phyloP scores from a whole-genome alignment of 1,140 invertebrate genomes.

The Sesamia nonagrioides region DNA sequence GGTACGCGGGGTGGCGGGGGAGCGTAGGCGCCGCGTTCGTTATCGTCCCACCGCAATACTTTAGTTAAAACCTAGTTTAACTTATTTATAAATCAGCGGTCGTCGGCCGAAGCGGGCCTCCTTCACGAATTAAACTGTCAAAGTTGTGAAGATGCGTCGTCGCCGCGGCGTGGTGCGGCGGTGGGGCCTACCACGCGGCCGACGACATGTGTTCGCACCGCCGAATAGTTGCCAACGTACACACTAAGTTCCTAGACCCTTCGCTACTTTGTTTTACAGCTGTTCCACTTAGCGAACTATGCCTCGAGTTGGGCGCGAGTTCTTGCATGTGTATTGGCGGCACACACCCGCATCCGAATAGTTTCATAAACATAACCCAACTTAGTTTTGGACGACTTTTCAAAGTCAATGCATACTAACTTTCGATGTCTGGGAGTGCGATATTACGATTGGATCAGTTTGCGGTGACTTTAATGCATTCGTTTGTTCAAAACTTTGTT shows the following conservation, averaged over 20 bases:
- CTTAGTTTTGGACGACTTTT: slow-evolving; percentile 87
- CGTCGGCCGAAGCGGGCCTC: slow-evolving; percentile 70
- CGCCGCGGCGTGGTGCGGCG: not conserved
- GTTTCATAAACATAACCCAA: slow-evolving; percentile 87
- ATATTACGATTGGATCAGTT: slow-evolving; percentile 86
- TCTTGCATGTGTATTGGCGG: slow-evolving; percentile 86
- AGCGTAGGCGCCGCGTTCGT: slow-evolving; percentile 78
- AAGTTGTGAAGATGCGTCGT: slow-evolving; percentile 64
- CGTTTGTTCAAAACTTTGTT: slow-evolving; percentile 86
- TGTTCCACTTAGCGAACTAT: slow-evolving; percentile 87
- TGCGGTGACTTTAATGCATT: slow-evolving; percentile 86
- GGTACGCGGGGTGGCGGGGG: slow-evolving; percentile 68
- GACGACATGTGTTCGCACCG: slow-evolving; percentile 74
- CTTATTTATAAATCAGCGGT: slow-evolving; percentile 84
- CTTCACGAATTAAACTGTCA: slow-evolving; percentile 79
- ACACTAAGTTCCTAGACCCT: slow-evolving; percentile 86
- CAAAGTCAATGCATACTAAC: slow-evolving; percentile 88
- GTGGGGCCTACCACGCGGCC: slow-evolving; percentile 53
- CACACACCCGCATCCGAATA: slow-evolving; percentile 85
- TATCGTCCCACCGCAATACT: slow-evolving; percentile 84
- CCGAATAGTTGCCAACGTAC: slow-evolving; percentile 82
- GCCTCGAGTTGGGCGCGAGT: slow-evolving; percentile 85
- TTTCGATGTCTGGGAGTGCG: slow-evolving; percentile 85
- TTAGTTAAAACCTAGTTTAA: slow-evolving; percentile 86
- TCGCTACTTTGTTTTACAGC: slow-evolving; percentile 87